phyloP scores from a whole-genome alignment of 2,888 invertebrate species.

The Allacma fusca region DNA sequence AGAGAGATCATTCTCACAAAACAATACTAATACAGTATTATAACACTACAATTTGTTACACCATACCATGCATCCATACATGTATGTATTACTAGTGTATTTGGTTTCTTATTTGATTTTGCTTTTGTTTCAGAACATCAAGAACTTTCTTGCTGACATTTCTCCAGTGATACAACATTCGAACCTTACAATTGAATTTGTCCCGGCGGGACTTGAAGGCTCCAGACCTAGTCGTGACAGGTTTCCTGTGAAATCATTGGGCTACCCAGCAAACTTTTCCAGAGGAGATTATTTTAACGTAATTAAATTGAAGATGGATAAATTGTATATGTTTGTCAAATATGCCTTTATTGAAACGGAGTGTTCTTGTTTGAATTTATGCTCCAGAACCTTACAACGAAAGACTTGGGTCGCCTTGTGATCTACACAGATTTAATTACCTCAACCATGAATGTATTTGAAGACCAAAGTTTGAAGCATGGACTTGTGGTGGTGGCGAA shows the following conservation, averaged over 20 bases:
- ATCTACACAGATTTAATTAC: slow-evolving; percentile 82
- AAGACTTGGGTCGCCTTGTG: slow-evolving; percentile 80
- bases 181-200: slow-evolving; percentile 55
- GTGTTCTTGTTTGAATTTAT: too few species aligned
- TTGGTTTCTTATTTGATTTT: not conserved
- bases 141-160: slow-evolving; percentile 51
- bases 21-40: too few species aligned
- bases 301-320: slow-evolving; percentile 50
- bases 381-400: too few species aligned
- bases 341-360: too few species aligned
- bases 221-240: slow-evolving; percentile 53
- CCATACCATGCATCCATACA: too few species aligned
- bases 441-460: slow-evolving; percentile 77
- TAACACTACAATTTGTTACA: too few species aligned
- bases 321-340: too few species aligned
- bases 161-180: slow-evolving; percentile 56
- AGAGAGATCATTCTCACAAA: too few species aligned
- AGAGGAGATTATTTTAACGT: slow-evolving; percentile 86
- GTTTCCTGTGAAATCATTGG: slow-evolving; percentile 53
- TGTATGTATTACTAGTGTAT: too few species aligned
- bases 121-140: slow-evolving; percentile 48
- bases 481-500: slow-evolving; percentile 82
- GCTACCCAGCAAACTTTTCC: slow-evolving; percentile 81
- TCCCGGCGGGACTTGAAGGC: slow-evolving; percentile 53
- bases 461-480: slow-evolving; percentile 70